Percentiles rank a stretch among this genome's conserved stretches.
phyloP scores from a whole-genome alignment of 2,113 vertebrate genomes.

The Sylvilagus bachmani region DNA sequence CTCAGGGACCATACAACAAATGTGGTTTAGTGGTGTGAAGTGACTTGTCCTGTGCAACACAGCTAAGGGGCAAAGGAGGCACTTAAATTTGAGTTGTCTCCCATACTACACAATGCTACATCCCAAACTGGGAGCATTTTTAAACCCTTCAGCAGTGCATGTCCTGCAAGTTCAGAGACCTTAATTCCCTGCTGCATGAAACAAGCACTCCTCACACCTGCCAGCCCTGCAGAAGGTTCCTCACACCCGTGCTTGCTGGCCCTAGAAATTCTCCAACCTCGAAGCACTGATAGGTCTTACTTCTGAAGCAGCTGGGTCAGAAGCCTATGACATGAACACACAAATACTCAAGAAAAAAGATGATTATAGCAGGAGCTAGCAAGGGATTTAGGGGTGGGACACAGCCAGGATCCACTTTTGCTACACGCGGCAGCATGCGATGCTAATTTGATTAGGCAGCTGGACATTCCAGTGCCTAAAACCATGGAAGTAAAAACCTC shows the following conservation, averaged over 20 bases:
- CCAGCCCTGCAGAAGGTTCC: not conserved
- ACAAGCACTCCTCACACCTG: not conserved
- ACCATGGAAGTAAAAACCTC: not conserved
- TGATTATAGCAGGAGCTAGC: not conserved
- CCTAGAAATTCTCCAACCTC: not conserved
- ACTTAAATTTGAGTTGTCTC: not conserved
- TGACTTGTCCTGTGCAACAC: not conserved
- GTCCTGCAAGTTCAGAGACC: not conserved
- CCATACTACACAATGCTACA: not conserved
- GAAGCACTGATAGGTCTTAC: not conserved
- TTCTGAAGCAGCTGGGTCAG: slow-evolving; percentile 34
- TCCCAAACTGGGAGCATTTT: not conserved
- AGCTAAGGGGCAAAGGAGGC: not conserved
- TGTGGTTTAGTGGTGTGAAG: not conserved
- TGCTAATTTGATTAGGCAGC: slow-evolving; percentile 54
- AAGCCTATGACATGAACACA: slow-evolving; percentile 23
- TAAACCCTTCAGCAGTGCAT: not conserved
- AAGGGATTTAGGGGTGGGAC: not conserved
- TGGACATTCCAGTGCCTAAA: slow-evolving; percentile 5
- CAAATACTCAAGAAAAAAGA: not conserved
- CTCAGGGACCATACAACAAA: not conserved
- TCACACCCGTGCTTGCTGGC: slow-evolving; percentile 14
- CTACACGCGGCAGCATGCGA: not conserved
- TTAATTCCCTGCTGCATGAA: not conserved
- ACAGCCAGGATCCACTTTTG: not conserved